Evolutionary conservation across 2,113 vertebrate species (phyloP), one percentile per base, ranked within the genome.

Genomic region (Motacilla alba): DNA sequence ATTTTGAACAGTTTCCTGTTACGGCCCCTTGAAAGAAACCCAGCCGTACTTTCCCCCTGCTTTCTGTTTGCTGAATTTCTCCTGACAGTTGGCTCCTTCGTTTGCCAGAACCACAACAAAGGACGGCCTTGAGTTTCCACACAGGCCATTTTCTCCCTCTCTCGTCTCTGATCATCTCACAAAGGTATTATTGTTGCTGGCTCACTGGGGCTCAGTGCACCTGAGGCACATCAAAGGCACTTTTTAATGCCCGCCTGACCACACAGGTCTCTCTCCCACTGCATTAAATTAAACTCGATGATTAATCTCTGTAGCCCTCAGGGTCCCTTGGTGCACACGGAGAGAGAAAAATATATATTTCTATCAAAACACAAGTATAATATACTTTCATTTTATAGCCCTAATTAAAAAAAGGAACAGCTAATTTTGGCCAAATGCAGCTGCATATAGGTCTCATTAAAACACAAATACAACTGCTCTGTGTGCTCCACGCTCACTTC

Each of bases 71-170:
- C 96, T 93, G 96, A 95, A 97, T 97, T 97, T 95, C 95, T 97
- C 93, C 92, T 97, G 97, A 97, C 97, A 98, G 96, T 98, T 96
- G 95, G 95, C 93, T 92, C 94, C 96, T 97, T 97, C 87, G 14
- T 92, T 96, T 97, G 96, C 97, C 97, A 98, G 97, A 98, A 97
- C 97, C 98, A 98, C 97, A 98, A 98, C 97, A 98, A 98, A 98
- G 97, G 92, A 91, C 39, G 76, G 96, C 95, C 97, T 97, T 98
- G 96, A 98, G 96, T 97, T 97, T 98, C 94, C 95, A 95, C 95
- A 93, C 92, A 96, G 97, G 96, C 95, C 92, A 83, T 89, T 96
- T 92, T 97, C 89, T 96, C 89, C 93, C 89, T 73, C 94, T 92
- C 72, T 94, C 33, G n/a, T 96, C 97, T 96, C 96, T 91, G 92